These are phyloP conservation scores for Gallinago media DNA, from an alignment of 2,113 vertebrate genomes.

Conservation along the genomic window DNA sequence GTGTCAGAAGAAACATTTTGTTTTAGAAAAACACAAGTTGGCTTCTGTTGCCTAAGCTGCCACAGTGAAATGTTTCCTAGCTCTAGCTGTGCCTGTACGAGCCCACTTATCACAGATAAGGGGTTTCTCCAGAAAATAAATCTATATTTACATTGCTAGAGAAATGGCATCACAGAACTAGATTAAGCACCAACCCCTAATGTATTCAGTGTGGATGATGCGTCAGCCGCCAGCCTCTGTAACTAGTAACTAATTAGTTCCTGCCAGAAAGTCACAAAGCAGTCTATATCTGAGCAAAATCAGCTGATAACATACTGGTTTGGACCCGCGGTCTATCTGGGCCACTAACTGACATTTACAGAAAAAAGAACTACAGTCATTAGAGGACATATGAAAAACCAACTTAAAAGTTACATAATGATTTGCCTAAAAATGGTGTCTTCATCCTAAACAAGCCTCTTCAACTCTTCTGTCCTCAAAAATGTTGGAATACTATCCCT, in stretches of 20 bases:
- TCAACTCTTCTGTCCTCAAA: not conserved
- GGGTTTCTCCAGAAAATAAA: not conserved
- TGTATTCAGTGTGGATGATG: not conserved
- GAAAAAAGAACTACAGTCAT: not conserved
- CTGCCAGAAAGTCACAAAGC: not conserved
- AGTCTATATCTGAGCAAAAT: not conserved
- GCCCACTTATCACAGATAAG: not conserved
- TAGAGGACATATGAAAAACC: not conserved
- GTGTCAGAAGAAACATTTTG: not conserved
- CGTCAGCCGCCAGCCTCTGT: not conserved
- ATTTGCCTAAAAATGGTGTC: not conserved
- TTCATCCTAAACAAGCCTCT: not conserved
- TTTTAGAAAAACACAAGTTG: not conserved
- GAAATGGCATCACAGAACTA: not conserved
- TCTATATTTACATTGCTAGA: not conserved
- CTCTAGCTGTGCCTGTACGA: not conserved
- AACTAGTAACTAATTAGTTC: not conserved
- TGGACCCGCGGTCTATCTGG: no score
- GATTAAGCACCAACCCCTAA: not conserved
- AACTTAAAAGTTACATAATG: not conserved
- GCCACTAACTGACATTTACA: not conserved
- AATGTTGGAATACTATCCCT: fast-evolving
- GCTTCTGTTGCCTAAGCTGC: not conserved
- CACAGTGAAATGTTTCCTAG: not conserved
- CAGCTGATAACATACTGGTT: not conserved